A percentile compares a stretch with the other conserved stretches of the same genome.
phyloP scores from a whole-genome alignment of 2,113 vertebrate genomes.

The Blennius ocellaris region DNA sequence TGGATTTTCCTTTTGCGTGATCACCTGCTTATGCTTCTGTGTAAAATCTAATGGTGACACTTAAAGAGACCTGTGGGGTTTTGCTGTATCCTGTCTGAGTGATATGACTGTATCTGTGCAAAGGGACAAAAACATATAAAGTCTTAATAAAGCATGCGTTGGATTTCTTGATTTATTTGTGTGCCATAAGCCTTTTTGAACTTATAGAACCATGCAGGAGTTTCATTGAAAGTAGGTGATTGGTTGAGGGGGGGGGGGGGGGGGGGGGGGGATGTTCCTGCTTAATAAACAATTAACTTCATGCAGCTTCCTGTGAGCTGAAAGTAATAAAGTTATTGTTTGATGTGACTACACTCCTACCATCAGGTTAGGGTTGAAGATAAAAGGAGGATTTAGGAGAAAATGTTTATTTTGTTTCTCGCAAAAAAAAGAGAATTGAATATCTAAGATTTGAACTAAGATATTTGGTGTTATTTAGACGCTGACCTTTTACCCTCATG shows the following conservation, averaged over 20 bases:
- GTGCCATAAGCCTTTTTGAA: not conserved
- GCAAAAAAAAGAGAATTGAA: too few species aligned
- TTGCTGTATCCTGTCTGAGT: not conserved
- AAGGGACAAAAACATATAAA: not conserved
- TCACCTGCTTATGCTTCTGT: not conserved
- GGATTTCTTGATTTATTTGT: not conserved
- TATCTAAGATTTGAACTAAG: too few species aligned
- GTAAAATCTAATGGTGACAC: not conserved
- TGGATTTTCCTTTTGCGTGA: not conserved
- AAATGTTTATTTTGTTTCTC: too few species aligned
- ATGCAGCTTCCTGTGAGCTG: not conserved
- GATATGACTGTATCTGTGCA: not conserved
- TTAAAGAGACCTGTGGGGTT: not conserved
- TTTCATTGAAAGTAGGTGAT: not conserved
- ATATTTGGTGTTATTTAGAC: too few species aligned
- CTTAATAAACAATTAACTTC: not conserved
- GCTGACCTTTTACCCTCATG: too few species aligned
- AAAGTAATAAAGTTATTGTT: not conserved
- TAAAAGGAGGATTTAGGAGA: too few species aligned
- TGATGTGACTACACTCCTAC: not conserved
- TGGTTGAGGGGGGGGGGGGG: too few species aligned
- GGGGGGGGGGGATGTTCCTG: too few species aligned
- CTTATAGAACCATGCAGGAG: not conserved
- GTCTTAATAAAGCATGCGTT: not conserved
- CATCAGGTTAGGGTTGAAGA: not conserved